Evolutionary conservation across 2,113 vertebrate species (phyloP).

Genomic region (Pongo abelii): DNA sequence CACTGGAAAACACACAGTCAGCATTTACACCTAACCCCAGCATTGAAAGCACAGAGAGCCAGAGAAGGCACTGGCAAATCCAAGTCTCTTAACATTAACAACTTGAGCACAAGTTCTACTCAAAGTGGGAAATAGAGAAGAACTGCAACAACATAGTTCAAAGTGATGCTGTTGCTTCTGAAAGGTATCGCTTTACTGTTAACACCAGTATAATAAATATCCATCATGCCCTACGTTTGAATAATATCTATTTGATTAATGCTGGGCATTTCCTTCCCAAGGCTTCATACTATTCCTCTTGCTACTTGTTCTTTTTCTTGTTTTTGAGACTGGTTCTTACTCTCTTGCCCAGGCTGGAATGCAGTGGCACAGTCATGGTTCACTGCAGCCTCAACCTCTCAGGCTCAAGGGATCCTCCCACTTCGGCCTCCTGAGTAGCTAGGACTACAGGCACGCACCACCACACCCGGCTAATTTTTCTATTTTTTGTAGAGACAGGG

Average conservation of each 20-base stretch:
- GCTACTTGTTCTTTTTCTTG: too few relatives aligned
- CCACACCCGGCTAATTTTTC: too few relatives aligned
- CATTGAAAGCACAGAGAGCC: not conserved
- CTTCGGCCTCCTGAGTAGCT: too few relatives aligned
- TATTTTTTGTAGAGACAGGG: too few relatives aligned
- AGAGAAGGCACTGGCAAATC: not conserved
- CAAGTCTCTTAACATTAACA: not conserved
- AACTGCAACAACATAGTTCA: not conserved
- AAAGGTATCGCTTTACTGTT: not conserved
- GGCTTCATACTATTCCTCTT: not conserved
- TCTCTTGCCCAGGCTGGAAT: too few relatives aligned
- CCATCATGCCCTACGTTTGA: not conserved
- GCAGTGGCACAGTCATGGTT: too few relatives aligned
- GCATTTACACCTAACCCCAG: not conserved
- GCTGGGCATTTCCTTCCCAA: not conserved
- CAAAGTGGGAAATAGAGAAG: not conserved
- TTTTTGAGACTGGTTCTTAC: too few relatives aligned
- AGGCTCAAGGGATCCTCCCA: too few relatives aligned
- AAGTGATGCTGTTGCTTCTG: accelerated
- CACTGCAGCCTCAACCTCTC: too few relatives aligned
- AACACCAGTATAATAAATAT: not conserved
- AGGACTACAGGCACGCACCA: too few relatives aligned
- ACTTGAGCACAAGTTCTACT: not conserved
- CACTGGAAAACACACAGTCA: not conserved
- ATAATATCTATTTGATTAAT: not conserved